Conservation (phyloP, 2,113 vertebrate genomes). For the Platycercus adscitus region DNA sequence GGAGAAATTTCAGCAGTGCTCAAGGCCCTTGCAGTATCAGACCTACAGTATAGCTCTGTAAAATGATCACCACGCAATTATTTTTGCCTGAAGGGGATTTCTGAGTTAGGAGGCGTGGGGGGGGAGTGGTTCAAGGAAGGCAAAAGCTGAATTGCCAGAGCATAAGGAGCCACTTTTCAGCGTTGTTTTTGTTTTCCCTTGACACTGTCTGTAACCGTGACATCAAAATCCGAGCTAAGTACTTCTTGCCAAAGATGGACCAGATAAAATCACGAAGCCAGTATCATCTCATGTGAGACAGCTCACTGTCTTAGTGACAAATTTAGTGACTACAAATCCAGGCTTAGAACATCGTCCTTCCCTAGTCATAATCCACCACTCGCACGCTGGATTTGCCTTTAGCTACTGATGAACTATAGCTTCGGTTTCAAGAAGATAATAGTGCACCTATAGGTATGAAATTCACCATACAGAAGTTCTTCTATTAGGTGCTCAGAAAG, state of each 20-base stretch:
- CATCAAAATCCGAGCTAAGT: constrained; percentile 48
- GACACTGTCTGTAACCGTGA: constrained; percentile 30
- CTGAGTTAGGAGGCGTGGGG: background rate
- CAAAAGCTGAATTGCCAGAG: background rate
- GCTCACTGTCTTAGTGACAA: constrained; percentile 37
- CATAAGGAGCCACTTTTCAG: constrained; percentile 6
- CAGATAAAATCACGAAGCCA: constrained; percentile 32
- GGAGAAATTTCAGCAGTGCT: background rate
- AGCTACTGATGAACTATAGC: constrained; percentile 11
- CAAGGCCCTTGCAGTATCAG: background rate
- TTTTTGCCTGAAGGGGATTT: constrained; percentile 21
- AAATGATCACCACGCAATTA: background rate
- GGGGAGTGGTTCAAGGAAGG: background rate
- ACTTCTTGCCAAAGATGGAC: constrained; percentile 25
- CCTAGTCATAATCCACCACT: constrained; percentile 37
- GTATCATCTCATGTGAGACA: constrained; percentile 28
- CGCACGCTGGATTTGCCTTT: constrained; percentile 14
- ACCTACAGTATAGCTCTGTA: background rate
- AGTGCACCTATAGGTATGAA: background rate
- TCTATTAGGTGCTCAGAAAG: background rate
- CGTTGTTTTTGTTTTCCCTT: background rate
- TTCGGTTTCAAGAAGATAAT: background rate
- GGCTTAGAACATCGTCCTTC: constrained; percentile 36
- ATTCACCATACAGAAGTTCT: background rate
- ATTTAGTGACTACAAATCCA: constrained; percentile 55